These are phyloP conservation scores for Cynocephalus volans DNA, from an alignment of 2,113 vertebrate genomes.

Conservation along the genomic window DNA sequence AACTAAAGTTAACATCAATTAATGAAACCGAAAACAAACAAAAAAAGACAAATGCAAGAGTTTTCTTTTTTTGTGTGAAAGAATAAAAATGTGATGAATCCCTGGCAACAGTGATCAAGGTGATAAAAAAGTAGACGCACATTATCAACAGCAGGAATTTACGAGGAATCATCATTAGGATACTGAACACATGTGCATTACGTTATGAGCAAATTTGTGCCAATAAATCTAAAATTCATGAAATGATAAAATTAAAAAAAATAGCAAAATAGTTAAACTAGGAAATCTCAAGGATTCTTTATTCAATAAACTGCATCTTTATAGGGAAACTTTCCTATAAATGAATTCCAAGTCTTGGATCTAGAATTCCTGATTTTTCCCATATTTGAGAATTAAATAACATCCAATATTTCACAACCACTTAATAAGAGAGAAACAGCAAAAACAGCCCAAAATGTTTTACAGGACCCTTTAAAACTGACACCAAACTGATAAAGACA, in stretches of 20 bases:
- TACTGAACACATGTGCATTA: neutral
- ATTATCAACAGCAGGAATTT: neutral
- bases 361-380: neutral
- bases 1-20: neutral
- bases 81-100: neutral
- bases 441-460: constrained; percentile 11
- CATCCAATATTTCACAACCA: neutral
- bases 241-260: neutral
- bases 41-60: neutral
- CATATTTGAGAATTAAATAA: neutral
- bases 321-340: neutral
- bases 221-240: neutral
- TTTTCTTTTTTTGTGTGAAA: neutral
- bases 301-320: neutral
- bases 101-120: neutral
- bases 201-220: neutral
- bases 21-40: neutral
- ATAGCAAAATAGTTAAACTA: neutral
- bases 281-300: neutral
- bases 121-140: neutral
- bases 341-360: neutral
- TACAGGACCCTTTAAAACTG: neutral
- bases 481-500: neutral
- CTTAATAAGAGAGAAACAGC: neutral
- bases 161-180: neutral